Evolutionary conservation across 2,888 invertebrate species (phyloP), one percentile per base, ranked within the genome.

Genomic region (Barypeithes pellucidus): DNA sequence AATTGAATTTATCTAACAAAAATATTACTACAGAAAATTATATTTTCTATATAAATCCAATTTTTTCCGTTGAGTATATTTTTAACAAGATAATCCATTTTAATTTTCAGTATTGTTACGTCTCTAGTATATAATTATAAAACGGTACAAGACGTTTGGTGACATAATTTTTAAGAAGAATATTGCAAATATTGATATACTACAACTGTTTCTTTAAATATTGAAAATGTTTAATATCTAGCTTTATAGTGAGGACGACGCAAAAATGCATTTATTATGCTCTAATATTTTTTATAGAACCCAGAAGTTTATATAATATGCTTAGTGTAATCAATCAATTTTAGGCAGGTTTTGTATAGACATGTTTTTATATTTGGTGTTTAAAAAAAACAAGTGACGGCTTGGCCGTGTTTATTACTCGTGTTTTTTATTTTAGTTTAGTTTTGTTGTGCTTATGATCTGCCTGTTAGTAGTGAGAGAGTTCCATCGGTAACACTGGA

Each of bases 321-420:
- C 47, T 47, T 47, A 18, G 3, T n/a, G n/a, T 47, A 7, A 47
- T 16, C 3, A 39, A n/a, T 39, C n/a, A 5, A 47, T 11, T 18
- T 5, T 47, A 47, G 5, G 47, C 18, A 47, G 20, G 20, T 47
- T 8, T 18, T 47, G 18, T 47, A 47, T 20, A 9, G 12, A 39
- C 39, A n/a, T 39, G 39, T 39, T 52, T 52, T 52, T 52, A 52
- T 14, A 16, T 45, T 45, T 45, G 43, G 39, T 39, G 39, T 39
- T 39, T 39, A 45, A 20, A 20, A n/a, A 52, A 52, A 57, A 33
- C 33, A 33, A 16, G 33, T 8, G 54, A 18, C 54, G 54, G 54
- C 54, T 57, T 18, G 16, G 54, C 54, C 54, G 33, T 33, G n/a
- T 33, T 33, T 57, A 33, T 33, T 33, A 57, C 24, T 33, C 16